Evolutionary conservation across 2,888 invertebrate species (phyloP), one percentile per base, ranked within the genome.

Genomic region (Camptogramma bilineatum): DNA sequence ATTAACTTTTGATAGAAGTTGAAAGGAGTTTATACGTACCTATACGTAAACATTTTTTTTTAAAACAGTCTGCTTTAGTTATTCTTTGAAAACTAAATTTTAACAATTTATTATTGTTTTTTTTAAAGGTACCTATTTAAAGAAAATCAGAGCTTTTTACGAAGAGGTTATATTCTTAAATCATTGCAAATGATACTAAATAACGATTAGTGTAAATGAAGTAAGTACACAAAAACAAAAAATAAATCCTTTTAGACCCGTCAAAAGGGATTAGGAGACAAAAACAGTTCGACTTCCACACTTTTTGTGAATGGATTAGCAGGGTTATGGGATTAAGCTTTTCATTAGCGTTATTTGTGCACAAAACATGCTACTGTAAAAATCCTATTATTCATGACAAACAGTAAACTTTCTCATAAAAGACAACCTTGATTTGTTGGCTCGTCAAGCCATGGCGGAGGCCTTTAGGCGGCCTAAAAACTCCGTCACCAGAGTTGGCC

Each of bases 261-360:
- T 44, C 17, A 48, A 21, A 21, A 48, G 48, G 19, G n/a, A 48
- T 48, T 48, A 48, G 10, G 13, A 48, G 21, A 48, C 13, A 48
- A 19, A 18, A 47, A 47, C 10, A 47, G 19, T 47, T 18, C 13
- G 13, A 21, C 48, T 47, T 19, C 47, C 2, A 19, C 19, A 13
- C 19, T n/a, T 48, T 48, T 48, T 48, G 19, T 48, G 7, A 13
- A 21, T 21, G 48, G 48, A 48, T 48, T 48, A 48, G 21, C 9
- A 10, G 48, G 21, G 10, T 48, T 48, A 48, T 5, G 9, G 21
- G 48, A 21, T 48, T 48, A 48, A 13, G 21, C 21, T n/a, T 48
- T 47, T 47, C 19, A 48, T 21, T 48, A 21, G 48, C 48, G 13
- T 48, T 46, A 46, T 46, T 47, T 48, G 7, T 21, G 0, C n/a